Conservation (phyloP, 1,140 invertebrate genomes). For the Manduca sexta region DNA sequence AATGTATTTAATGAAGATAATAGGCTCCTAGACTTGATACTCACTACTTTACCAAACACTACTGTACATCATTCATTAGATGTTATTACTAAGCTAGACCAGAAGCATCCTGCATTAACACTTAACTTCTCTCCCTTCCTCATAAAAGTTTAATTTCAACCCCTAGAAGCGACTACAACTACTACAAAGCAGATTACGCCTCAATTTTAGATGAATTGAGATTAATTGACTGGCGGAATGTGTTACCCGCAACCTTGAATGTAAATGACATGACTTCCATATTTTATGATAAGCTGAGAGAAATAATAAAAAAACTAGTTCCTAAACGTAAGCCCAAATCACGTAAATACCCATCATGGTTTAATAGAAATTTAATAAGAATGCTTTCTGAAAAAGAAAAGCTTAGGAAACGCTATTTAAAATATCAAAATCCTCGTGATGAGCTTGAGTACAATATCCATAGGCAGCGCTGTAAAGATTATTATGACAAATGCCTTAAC, state of each 20-base stretch:
- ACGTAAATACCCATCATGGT: no score
- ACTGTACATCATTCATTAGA: background rate
- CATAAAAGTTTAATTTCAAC: background rate
- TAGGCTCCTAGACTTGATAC: slow-evolving; percentile 9
- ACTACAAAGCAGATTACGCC: background rate
- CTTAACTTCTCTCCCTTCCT: no score
- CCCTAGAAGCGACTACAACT: background rate
- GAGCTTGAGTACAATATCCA: no score
- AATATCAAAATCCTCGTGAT: no score
- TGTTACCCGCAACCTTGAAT: background rate
- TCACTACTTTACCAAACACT: slow-evolving; percentile 1
- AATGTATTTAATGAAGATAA: slow-evolving; percentile 4
- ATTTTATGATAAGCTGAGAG: no score
- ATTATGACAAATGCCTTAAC: no score
- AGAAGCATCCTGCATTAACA: background rate
- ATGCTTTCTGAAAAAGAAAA: no score
- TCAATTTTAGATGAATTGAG: background rate
- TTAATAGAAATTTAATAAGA: no score
- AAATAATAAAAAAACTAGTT: no score
- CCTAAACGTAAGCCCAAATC: no score
- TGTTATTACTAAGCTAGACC: background rate
- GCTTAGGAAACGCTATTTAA: no score
- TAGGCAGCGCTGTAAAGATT: no score
- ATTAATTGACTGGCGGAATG: background rate
- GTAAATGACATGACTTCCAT: background rate